Evolutionary conservation across 2,113 vertebrate genomes (phyloP).

Genomic region (Myotis lucifugus): DNA sequence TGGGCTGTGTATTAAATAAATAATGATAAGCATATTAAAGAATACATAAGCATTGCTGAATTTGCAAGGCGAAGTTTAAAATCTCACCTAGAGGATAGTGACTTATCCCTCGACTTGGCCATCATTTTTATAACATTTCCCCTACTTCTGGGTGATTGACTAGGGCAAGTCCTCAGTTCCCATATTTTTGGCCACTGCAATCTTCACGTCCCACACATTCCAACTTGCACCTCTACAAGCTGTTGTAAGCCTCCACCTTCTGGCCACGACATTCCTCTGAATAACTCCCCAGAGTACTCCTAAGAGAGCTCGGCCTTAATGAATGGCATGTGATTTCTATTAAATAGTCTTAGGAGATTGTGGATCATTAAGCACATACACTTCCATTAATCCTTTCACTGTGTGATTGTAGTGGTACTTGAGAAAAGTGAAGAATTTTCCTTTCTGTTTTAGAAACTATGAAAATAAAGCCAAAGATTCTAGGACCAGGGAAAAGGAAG

Average conservation of each 20-base stretch:
- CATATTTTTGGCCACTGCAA: conserved; percentile 18
- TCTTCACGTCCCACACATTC: not conserved
- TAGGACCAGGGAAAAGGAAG: not conserved
- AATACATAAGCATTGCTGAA: conserved; percentile 42
- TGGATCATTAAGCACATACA: not conserved
- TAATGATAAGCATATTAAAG: conserved; percentile 60
- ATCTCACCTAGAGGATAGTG: conserved; percentile 15
- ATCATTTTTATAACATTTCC: conserved; percentile 61
- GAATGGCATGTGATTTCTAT: conserved; percentile 43
- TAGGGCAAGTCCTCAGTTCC: not conserved
- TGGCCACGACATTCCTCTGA: not conserved
- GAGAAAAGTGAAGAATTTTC: not conserved
- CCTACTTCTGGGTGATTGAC: conserved; percentile 50
- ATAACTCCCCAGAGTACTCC: conserved; percentile 2
- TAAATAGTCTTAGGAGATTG: conserved; percentile 17
- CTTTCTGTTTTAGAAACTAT: not conserved
- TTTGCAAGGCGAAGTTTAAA: conserved; percentile 50
- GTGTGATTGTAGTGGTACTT: not conserved
- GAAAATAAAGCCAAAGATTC: not conserved
- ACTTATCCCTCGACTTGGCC: conserved; percentile 6
- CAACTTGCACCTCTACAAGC: not conserved
- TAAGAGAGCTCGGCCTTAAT: not conserved
- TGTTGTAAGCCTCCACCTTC: conserved; percentile 16
- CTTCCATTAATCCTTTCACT: conserved; percentile 20
- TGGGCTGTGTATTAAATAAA: conserved; percentile 29